These are phyloP conservation scores for Apis florea DNA, from an alignment of 1,140 invertebrate species.

Conservation along the genomic window DNA sequence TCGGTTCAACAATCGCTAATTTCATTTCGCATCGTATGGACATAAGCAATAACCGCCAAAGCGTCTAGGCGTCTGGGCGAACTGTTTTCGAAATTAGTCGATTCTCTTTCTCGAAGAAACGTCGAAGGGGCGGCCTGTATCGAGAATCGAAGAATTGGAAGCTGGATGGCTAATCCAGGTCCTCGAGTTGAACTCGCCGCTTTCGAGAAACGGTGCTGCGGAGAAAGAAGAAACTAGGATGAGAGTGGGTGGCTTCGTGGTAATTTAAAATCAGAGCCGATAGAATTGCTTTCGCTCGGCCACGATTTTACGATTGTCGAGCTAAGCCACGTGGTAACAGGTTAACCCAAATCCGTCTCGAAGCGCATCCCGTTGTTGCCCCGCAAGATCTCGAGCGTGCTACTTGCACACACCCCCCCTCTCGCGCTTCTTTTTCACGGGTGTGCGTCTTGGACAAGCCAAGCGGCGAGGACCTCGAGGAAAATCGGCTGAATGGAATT, in stretches of 20 bases:
- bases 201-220: too few species aligned
- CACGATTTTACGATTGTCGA: neutral
- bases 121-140: too few species aligned
- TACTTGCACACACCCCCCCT: neutral
- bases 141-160: too few species aligned
- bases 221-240: too few species aligned
- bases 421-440: neutral
- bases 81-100: too few species aligned
- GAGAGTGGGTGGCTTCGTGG: too few species aligned
- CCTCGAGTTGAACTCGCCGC: too few species aligned
- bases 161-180: too few species aligned
- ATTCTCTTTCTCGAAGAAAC: too few species aligned
- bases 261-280: neutral
- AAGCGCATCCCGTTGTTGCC: slow-evolving; percentile 1
- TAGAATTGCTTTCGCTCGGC: too few species aligned
- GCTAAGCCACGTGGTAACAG: slow-evolving; percentile 22
- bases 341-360: slow-evolving; percentile 29
- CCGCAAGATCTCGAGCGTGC: slow-evolving; percentile 24
- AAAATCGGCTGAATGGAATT: slow-evolving; percentile 18
- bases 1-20: neutral
- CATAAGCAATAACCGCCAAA: too few species aligned
- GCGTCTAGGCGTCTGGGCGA: too few species aligned
- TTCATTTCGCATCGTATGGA: neutral
- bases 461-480: neutral
- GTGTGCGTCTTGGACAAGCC: neutral